Evolutionary conservation across 2,888 invertebrate genomes (phyloP).

Genomic region (Beris morrisii): DNA sequence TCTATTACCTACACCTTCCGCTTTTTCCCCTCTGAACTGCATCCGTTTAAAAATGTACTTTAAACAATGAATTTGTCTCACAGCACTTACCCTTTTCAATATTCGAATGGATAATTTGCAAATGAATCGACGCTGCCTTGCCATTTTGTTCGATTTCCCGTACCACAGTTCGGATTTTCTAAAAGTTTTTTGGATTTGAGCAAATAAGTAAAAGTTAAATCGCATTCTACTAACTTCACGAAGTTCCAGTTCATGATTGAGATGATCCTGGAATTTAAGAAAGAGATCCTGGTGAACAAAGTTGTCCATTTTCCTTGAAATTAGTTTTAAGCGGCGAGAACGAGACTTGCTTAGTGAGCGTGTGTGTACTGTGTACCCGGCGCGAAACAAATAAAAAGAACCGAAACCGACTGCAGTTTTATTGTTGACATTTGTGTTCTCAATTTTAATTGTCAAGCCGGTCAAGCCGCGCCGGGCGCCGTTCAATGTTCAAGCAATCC

Average conservation of each 20-base stretch:
- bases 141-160: slow-evolving; percentile 74
- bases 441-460: no score
- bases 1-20: no score
- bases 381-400: no score
- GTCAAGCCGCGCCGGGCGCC: no score
- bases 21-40: no score
- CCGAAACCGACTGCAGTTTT: no score
- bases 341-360: no score
- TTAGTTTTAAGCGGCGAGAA: no score
- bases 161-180: slow-evolving; percentile 41
- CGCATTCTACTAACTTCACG: slow-evolving; percentile 66
- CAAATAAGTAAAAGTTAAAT: not conserved
- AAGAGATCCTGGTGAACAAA: slow-evolving; percentile 65
- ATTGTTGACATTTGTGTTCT: no score
- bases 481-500: no score
- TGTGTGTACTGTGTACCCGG: no score
- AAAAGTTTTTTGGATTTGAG: not conserved
- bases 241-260: slow-evolving; percentile 76
- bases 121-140: slow-evolving; percentile 74
- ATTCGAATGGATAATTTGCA: slow-evolving; percentile 82
- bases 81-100: slow-evolving; percentile 65
- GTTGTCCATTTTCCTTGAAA: slow-evolving; percentile 53
- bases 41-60: no score
- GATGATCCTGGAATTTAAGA: slow-evolving; percentile 73
- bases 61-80: not conserved